A percentile compares a stretch with the other conserved stretches of the same genome.
phyloP scores from a whole-genome alignment of 2,113 vertebrate species.

The Machaerirhynchus nigripectus region DNA sequence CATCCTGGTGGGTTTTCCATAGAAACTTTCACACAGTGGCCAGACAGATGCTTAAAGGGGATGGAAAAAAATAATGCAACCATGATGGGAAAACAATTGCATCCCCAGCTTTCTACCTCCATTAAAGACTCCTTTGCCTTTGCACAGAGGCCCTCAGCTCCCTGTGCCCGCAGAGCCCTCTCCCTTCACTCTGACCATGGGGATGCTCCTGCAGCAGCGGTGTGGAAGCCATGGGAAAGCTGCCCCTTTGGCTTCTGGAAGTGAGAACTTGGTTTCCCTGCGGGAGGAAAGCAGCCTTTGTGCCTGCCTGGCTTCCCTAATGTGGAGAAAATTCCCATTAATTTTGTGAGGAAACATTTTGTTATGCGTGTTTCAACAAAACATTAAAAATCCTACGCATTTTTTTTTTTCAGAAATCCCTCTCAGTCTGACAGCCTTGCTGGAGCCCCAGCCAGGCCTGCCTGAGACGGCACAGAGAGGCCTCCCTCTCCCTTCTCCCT shows the following conservation, averaged over 20 bases:
- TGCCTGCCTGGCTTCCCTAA: background rate
- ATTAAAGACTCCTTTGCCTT: slow-evolving; percentile 30
- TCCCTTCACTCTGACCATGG: background rate
- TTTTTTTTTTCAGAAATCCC: background rate
- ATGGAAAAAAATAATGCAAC: slow-evolving; percentile 49
- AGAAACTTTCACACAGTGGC: slow-evolving; percentile 49
- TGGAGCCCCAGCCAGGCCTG: slow-evolving; percentile 19
- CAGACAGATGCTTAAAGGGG: slow-evolving; percentile 28
- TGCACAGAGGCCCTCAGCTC: background rate
- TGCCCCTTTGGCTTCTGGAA: background rate
- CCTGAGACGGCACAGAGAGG: background rate
- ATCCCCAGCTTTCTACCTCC: slow-evolving; percentile 4
- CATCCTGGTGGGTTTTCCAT: slow-evolving; percentile 53
- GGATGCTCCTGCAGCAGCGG: background rate
- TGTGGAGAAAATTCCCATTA: slow-evolving; percentile 40
- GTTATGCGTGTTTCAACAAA: slow-evolving; percentile 9
- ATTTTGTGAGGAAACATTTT: slow-evolving; percentile 55
- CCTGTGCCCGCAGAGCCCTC: background rate
- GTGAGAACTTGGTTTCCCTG: slow-evolving; percentile 20
- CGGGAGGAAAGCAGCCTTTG: background rate
- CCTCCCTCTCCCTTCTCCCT: slow-evolving; percentile 14
- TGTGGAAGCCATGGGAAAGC: background rate
- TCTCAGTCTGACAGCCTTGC: background rate
- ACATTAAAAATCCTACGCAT: background rate
- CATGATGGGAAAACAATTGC: slow-evolving; percentile 39